Conservation (phyloP, 1,140 invertebrate genomes). For the Euura saliciscinereae region DNA sequence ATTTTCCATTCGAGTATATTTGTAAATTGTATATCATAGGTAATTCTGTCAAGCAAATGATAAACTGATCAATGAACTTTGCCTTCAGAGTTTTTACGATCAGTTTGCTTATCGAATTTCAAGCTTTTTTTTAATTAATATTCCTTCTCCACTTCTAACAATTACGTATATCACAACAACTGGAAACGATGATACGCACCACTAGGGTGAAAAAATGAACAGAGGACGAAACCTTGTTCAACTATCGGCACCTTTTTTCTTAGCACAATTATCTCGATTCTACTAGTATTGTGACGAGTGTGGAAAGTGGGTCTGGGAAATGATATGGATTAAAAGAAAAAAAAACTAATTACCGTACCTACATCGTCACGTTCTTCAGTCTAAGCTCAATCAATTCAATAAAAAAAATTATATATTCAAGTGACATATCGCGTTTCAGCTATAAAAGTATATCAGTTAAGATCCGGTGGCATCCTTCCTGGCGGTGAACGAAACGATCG, state of each 20-base stretch:
- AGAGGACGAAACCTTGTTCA: too few relatives aligned
- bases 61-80: not conserved
- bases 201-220: too few relatives aligned
- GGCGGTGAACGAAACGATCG: constrained; percentile 82
- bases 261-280: too few relatives aligned
- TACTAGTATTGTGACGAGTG: too few relatives aligned
- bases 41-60: not conserved
- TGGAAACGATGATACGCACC: not conserved
- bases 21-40: not conserved
- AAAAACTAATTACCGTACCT: not conserved
- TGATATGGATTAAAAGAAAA: not conserved
- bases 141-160: not conserved
- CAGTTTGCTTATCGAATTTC: not conserved
- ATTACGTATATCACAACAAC: not conserved
- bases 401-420: not conserved
- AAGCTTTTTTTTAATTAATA: not conserved
- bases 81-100: too few relatives aligned
- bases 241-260: too few relatives aligned
- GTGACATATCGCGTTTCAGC: not conserved
- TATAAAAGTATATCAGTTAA: constrained; percentile 32
- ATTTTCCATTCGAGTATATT: not conserved
- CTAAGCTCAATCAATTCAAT: not conserved
- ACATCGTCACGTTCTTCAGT: constrained; percentile 1
- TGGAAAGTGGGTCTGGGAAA: too few relatives aligned
- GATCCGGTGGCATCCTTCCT: constrained; percentile 69